Percentiles rank a stretch among this genome's conserved stretches.
Conservation (phyloP, 2,113 vertebrate species). For the Tragelaphus strepsiceros region DNA sequence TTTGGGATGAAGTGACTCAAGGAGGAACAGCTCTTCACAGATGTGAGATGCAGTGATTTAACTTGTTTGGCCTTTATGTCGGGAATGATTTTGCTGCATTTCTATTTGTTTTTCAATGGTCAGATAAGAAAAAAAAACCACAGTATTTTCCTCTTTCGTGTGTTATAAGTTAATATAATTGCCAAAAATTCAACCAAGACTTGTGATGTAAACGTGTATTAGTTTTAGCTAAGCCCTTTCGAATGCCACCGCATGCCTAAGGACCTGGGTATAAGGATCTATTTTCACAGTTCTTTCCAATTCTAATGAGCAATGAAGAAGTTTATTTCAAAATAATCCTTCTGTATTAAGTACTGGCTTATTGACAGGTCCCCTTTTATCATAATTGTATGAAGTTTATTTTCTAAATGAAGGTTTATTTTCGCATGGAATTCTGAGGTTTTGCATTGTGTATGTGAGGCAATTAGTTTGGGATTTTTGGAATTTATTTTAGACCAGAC, state of each 20-base stretch:
- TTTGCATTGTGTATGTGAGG: conserved; percentile 70
- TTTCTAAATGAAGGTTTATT: conserved; percentile 74
- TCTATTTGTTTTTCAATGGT: background rate
- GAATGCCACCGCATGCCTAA: background rate
- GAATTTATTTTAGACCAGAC: conserved; percentile 69
- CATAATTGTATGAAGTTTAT: conserved; percentile 65
- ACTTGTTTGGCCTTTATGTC: background rate
- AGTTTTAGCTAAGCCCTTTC: background rate
- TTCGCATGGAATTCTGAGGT: conserved; percentile 68
- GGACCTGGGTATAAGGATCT: background rate
- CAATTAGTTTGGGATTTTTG: conserved; percentile 75
- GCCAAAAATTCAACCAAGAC: conserved; percentile 10
- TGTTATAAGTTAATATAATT: conserved; percentile 18
- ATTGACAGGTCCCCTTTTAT: conserved; percentile 66
- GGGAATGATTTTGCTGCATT: background rate
- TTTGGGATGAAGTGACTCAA: background rate
- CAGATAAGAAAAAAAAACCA: background rate
- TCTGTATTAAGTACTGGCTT: conserved; percentile 64
- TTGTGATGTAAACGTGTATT: background rate
- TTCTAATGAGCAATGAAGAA: conserved; percentile 65
- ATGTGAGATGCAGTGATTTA: background rate
- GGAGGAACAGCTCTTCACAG: background rate
- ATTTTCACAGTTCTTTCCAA: conserved; percentile 67
- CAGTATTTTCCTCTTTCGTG: background rate
- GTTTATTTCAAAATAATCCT: conserved; percentile 74